Percentiles rank a stretch among this genome's conserved stretches.
Evolutionary conservation across 2,888 invertebrate genomes (phyloP).

Genomic region (Perdita meconis): DNA sequence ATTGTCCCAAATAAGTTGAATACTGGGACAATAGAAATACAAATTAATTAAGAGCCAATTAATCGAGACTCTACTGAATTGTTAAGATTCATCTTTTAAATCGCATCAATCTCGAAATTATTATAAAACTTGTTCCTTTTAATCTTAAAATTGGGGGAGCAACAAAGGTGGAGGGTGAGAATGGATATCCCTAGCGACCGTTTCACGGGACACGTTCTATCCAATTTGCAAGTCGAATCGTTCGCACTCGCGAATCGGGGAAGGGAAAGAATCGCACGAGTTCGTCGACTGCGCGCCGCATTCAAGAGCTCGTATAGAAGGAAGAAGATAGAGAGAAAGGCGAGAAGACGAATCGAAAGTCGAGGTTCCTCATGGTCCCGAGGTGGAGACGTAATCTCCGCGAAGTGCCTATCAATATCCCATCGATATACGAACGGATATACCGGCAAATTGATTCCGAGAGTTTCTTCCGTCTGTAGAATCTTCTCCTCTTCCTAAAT

Average conservation of each 20-base stretch:
- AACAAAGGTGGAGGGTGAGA: constrained; percentile 26
- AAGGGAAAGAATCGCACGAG: constrained; percentile 44
- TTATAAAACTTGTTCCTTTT: too few relatives aligned
- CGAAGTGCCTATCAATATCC: constrained; percentile 25
- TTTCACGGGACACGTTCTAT: constrained; percentile 59
- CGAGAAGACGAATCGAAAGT: constrained; percentile 64
- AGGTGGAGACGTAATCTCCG: constrained; percentile 57
- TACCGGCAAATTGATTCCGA: constrained; percentile 59
- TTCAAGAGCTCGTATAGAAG: constrained; percentile 5
- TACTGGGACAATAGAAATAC: too few relatives aligned
- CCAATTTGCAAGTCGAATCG: constrained; percentile 73
- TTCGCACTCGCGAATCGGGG: constrained; percentile 50
- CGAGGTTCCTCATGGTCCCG: constrained; percentile 38
- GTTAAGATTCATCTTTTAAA: too few relatives aligned
- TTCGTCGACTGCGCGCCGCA: constrained; percentile 29
- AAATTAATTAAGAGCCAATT: too few relatives aligned
- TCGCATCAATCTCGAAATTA: too few relatives aligned
- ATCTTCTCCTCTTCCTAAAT: background rate
- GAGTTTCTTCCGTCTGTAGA: background rate
- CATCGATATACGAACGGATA: constrained; percentile 35
- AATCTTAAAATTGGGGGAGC: background rate
- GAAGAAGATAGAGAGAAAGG: constrained; percentile 3
- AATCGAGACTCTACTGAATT: too few relatives aligned
- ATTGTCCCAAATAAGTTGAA: too few relatives aligned
- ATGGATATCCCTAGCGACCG: constrained; percentile 54